A percentile compares a stretch with the other conserved stretches of the same genome.
Evolutionary conservation across 2,888 invertebrate species (phyloP).

Genomic region (Drosophila ezoana): DNA sequence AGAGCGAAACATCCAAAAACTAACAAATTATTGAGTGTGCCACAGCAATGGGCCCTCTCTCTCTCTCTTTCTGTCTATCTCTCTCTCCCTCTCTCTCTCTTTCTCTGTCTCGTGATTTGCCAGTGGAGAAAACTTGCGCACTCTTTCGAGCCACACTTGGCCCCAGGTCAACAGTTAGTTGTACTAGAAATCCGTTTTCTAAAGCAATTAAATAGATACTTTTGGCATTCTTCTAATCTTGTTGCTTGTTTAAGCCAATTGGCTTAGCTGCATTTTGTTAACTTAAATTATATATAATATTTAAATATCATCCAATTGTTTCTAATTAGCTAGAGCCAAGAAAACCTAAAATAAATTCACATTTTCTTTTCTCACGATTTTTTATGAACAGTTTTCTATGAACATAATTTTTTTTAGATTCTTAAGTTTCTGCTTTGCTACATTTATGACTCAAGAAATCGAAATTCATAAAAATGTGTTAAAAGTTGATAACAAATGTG

Average conservation of each 20-base stretch:
- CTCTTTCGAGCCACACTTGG: slow-evolving; percentile 9
- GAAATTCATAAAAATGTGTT: background rate
- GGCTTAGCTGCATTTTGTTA: background rate
- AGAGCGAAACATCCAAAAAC: slow-evolving; percentile 6
- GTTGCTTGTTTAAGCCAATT: background rate
- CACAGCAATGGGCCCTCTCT: slow-evolving; percentile 2
- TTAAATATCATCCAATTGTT: too few relatives aligned
- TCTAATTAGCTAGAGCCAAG: too few relatives aligned
- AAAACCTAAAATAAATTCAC: too few relatives aligned
- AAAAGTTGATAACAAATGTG: background rate
- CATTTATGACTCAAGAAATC: background rate
- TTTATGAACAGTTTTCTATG: too few relatives aligned
- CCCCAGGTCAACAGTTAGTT: slow-evolving; percentile 37
- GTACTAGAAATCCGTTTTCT: slow-evolving; percentile 29
- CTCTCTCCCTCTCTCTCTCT: too few relatives aligned
- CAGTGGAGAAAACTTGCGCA: slow-evolving; percentile 25
- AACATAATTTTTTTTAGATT: too few relatives aligned
- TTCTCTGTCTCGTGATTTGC: background rate
- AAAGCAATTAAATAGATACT: slow-evolving; percentile 14
- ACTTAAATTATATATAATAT: too few relatives aligned
- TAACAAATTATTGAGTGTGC: slow-evolving; percentile 42
- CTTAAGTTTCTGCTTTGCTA: too few relatives aligned
- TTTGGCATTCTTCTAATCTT: background rate
- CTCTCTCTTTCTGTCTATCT: too few relatives aligned
- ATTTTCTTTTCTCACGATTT: too few relatives aligned